Evolutionary conservation across 2,797 vertebrate genomes (phyloP), one percentile per base, ranked within the genome.

Genomic region (Graptemys geographica): DNA sequence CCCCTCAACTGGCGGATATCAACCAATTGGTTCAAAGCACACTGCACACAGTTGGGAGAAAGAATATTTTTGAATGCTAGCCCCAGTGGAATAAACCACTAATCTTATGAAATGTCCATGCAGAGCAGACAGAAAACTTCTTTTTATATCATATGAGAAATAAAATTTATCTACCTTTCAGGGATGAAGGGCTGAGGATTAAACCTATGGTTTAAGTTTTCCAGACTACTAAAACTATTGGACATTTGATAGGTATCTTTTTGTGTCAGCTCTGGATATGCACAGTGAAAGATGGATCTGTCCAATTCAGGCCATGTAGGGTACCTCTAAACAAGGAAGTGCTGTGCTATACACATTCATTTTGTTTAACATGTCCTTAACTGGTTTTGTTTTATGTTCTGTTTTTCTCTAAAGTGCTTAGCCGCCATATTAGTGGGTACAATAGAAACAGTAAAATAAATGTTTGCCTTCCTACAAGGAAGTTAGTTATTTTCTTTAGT

Each of bases 101-200:
- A 96, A 95, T 95, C 91, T 93, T 96, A 91, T 92, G 92, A 95
- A 95, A 96, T 95, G 93, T 95, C 96, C 93, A 95, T 93, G 92
- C 88, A 95, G 88, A 95, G 87, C 81, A 95, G 94, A 96, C n/a
- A 95, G 92, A 97, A 96, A 91, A 92, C 90, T 96, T 95, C 81
- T 96, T 96, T 97, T 95, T 96, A 94, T 93, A 88, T 95, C 90
- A 96, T 88, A 92, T 80, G 23, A 94, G 90, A 95, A 94, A 83
- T 88, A 89, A 88, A 79, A 94, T 95, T 92, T 97, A 94, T 91
- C 94, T 79, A 47, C 86, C 91, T 96, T 94, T 93, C 82, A 88
- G 94, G 93, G 83, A 37, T 87, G 95, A 94, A 83, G 83, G 90
- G 93, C 57, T 80, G 72, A 94, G 94, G 93, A 95, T 85, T 59